Conservation (phyloP, 2,113 vertebrate species). For the Erythrocercus mccallii region DNA sequence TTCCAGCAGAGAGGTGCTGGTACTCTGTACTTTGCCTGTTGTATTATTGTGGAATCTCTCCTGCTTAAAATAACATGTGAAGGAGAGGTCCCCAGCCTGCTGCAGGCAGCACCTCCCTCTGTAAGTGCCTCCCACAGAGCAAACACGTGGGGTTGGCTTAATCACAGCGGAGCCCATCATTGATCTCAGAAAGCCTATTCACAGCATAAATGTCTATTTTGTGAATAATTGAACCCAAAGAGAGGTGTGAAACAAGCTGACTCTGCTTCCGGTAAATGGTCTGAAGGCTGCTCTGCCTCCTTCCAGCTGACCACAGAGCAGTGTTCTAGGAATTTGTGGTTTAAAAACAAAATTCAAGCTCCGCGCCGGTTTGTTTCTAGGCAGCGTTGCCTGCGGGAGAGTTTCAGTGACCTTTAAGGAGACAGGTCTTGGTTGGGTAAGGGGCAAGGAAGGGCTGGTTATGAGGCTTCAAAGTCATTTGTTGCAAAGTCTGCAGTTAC, state of each 20-base stretch:
- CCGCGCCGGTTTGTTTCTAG: not conserved
- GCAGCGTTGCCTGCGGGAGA: not conserved
- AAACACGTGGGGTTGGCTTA: not conserved
- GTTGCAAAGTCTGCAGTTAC: not conserved
- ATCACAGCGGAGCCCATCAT: not conserved
- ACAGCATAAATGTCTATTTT: not conserved
- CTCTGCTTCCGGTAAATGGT: not conserved
- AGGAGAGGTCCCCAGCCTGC: not conserved
- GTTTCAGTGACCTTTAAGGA: not conserved
- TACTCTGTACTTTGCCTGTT: not conserved
- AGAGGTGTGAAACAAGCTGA: constrained; percentile 26
- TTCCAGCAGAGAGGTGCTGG: not conserved
- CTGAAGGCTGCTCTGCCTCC: not conserved
- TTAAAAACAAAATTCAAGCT: not conserved
- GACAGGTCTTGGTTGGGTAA: not conserved
- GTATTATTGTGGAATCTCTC: not conserved
- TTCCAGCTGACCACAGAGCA: not conserved
- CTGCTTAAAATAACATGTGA: not conserved
- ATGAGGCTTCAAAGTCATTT: accelerated
- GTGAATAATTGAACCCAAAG: not conserved
- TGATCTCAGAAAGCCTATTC: not conserved
- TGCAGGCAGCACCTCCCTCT: not conserved
- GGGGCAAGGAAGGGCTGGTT: not conserved
- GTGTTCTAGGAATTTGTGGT: not conserved
- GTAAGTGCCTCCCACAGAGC: not conserved